These are phyloP conservation scores for Plestiodon gilberti DNA, from an alignment of 2,113 vertebrate species.

Conservation along the genomic window DNA sequence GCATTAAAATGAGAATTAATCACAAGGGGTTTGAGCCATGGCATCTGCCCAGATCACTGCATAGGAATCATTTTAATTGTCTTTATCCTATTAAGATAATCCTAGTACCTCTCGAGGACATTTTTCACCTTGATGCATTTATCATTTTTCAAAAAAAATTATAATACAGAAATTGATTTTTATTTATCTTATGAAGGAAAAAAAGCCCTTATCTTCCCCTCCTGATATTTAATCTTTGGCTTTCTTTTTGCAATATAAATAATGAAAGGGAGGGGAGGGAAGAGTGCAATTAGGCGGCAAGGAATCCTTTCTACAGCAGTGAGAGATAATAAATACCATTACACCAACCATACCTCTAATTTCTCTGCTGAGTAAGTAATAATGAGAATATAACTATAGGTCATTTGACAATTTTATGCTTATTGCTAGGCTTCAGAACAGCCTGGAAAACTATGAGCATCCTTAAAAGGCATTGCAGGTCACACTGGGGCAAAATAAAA, in stretches of 20 bases:
- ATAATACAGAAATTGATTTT: constrained; percentile 70
- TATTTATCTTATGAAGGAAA: constrained; percentile 70
- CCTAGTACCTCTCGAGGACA: constrained; percentile 52
- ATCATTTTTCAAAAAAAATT: constrained; percentile 70
- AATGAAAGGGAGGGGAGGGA: constrained; percentile 21
- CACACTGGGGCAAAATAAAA: constrained; percentile 60
- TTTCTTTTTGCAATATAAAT: constrained; percentile 29
- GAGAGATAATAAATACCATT: constrained; percentile 54
- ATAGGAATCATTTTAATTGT: constrained; percentile 68
- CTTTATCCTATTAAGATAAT: constrained; percentile 74
- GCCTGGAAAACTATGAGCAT: constrained; percentile 58
- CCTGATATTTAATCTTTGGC: constrained; percentile 44
- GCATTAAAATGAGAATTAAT: constrained; percentile 71
- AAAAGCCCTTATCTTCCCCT: constrained; percentile 47
- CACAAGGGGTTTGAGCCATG: constrained; percentile 56
- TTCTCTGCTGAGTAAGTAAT: constrained; percentile 37
- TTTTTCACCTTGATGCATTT: constrained; percentile 56
- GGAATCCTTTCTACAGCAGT: constrained; percentile 40
- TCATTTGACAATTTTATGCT: constrained; percentile 49
- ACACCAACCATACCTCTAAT: constrained; percentile 6
- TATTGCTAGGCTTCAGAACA: constrained; percentile 30
- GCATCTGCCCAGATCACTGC: constrained; percentile 50
- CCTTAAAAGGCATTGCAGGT: constrained; percentile 37
- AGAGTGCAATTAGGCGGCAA: constrained; percentile 59
- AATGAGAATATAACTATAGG: constrained; percentile 29